These are phyloP conservation scores for Petrosia ficiformis DNA, from an alignment of 37 sponge, comb jelly and placozoan species.

Conservation along the genomic window DNA sequence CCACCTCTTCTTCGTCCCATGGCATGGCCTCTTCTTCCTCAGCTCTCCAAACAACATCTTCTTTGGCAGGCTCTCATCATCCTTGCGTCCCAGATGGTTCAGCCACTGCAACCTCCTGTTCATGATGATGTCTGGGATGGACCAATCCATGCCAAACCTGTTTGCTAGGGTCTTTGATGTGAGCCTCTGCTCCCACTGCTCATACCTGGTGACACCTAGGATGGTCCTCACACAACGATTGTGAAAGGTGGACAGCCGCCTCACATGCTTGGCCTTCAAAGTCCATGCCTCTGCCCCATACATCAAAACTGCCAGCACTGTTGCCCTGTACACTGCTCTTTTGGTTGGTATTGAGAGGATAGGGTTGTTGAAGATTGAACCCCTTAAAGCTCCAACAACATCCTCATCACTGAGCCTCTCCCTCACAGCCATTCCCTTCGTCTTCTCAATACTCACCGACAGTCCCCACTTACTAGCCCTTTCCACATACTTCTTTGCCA, in stretches of 20 bases:
- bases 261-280: neutral
- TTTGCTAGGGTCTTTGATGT: neutral
- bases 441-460: conserved; percentile 24
- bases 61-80: conserved; percentile 1
- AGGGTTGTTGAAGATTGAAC: neutral
- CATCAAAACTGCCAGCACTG: too few relatives aligned
- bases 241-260: neutral
- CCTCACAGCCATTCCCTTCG: conserved; percentile 4
- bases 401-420: neutral
- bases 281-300: neutral
- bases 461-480: conserved; percentile 22
- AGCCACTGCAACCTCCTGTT: neutral
- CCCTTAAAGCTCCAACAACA: neutral
- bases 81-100: neutral
- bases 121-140: neutral
- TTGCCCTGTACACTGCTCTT: neutral
- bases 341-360: neutral
- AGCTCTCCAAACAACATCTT: too few relatives aligned
- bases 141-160: neutral
- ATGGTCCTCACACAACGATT: neutral
- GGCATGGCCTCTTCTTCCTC: neutral
- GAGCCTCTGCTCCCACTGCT: neutral
- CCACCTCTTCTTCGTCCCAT: too few relatives aligned
- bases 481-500: conserved; percentile 5
- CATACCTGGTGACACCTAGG: neutral